Base-by-base conservation (phyloP, 2,888 invertebrate genomes). In the Amphipyra tragopoginis region DNA sequence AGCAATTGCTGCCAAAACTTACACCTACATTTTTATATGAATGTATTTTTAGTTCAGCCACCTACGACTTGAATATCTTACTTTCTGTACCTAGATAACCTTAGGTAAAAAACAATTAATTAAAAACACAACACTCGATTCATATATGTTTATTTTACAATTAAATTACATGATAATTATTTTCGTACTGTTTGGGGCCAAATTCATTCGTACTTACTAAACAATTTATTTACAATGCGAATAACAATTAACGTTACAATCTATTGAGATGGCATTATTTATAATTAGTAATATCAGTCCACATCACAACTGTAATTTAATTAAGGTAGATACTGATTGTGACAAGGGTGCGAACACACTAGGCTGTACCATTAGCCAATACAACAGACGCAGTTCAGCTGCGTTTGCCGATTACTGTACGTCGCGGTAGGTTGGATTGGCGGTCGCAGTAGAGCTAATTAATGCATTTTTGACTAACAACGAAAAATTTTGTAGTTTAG, bases 201-300 rank as follows among this genome's bases (percentile, higher is more conserved):
- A 86, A 85, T 80, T 66, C 64, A 54, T 70, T 68, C 52, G 60
- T 63, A 61, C 62, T 62, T 66, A 62, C 53, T 67, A 70, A 65
- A 65, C 58, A 76, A 80, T 76, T 69, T 86, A 87, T 88, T 85
- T 87, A 87, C 86, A 88, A 47, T 69, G 69, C 67, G 58, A 77
- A 66, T 74, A 80, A 80, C 65, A 65, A 69, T 81, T 79, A 83
- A 43, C 2, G 59, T 67, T 85, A 86, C 73, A 60, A 79, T 58
- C 83, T 85, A 87, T 83, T 86, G 86, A 90, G 88, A 92, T 92
- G 92, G 92, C 90, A 87, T 84, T 84, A 82, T 79, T 83, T 83
- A 83, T 81, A 73, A 82, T 83, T 87, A 86, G 57, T 90, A 91
- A 91, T 91, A 92, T 92, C 92, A 92, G 91, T 92, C 90, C 88